Percentiles rank a stretch among this genome's conserved stretches.
Evolutionary conservation across 1,140 invertebrate species (phyloP).

Genomic region (Drosophila leontia): DNA sequence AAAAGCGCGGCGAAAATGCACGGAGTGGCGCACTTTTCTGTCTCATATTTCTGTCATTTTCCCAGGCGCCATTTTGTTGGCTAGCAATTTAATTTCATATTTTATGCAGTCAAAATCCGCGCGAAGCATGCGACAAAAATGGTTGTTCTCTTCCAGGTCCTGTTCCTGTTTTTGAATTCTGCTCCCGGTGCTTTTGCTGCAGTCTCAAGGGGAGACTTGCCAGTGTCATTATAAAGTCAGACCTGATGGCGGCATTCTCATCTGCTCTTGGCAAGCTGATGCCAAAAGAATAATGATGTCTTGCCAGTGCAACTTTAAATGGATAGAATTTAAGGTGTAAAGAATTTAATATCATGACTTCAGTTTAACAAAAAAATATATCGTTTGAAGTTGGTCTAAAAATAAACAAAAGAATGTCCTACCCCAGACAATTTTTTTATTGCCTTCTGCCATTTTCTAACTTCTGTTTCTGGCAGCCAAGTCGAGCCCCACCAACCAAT

Average conservation of each 20-base stretch:
- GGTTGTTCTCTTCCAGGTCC: slow-evolving; percentile 22
- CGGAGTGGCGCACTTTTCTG: slow-evolving; percentile 31
- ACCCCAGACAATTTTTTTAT: background rate
- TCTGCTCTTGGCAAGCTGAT: background rate
- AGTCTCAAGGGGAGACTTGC: slow-evolving; percentile 28
- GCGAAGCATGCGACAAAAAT: slow-evolving; percentile 55
- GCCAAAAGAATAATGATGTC: slow-evolving; percentile 3
- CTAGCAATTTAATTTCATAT: slow-evolving; percentile 65
- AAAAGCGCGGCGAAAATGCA: background rate
- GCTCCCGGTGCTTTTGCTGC: slow-evolving; percentile 20
- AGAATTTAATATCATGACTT: background rate
- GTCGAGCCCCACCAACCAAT: slow-evolving; percentile 8
- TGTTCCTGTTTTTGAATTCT: slow-evolving; percentile 6
- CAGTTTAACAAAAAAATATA: background rate
- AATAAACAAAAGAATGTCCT: slow-evolving; percentile 1
- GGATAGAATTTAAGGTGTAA: background rate
- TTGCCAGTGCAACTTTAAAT: slow-evolving; percentile 4
- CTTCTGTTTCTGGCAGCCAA: slow-evolving; percentile 2
- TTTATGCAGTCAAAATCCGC: slow-evolving; percentile 62
- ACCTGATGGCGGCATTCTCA: slow-evolving; percentile 27
- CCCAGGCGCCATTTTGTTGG: slow-evolving; percentile 59
- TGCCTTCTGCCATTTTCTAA: background rate
- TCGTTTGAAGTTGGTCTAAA: background rate
- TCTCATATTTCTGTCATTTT: slow-evolving; percentile 63
- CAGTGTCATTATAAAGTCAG: slow-evolving; percentile 42